A percentile compares a stretch with the other conserved stretches of the same genome.
Evolutionary conservation across 2,797 vertebrate species (phyloP).

Genomic region (Paguma larvata): DNA sequence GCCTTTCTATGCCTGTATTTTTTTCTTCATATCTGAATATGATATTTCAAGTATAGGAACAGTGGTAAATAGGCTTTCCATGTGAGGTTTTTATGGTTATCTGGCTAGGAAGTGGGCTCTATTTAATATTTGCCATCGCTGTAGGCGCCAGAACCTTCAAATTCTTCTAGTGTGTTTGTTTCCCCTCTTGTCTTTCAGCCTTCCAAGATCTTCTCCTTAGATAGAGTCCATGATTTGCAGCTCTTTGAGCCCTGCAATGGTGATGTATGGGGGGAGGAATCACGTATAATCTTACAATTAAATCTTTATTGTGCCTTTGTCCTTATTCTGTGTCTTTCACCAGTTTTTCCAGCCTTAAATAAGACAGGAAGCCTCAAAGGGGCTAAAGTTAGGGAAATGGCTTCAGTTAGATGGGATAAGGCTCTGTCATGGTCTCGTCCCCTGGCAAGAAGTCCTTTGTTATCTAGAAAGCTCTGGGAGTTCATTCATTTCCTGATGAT

Average conservation of each 20-base stretch:
- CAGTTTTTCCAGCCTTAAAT: background rate
- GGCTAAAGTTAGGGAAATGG: background rate
- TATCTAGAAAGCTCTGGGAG: background rate
- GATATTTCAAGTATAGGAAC: background rate
- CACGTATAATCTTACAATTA: background rate
- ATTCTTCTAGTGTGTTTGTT: background rate
- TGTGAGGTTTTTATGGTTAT: background rate
- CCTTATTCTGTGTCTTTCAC: background rate
- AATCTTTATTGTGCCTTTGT: background rate
- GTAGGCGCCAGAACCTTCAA: background rate
- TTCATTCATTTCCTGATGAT: background rate
- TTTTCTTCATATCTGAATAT: background rate
- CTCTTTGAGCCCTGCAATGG: background rate
- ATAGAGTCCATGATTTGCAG: background rate
- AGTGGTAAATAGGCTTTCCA: background rate
- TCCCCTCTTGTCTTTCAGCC: background rate
- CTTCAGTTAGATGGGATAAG: background rate
- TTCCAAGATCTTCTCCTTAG: background rate
- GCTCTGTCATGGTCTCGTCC: background rate
- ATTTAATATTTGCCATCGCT: background rate
- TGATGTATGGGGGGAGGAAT: background rate
- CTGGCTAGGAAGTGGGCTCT: accelerated
- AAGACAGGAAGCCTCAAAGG: background rate
- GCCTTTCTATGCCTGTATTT: background rate
- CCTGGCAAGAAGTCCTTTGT: background rate